Evolutionary conservation across 2,113 vertebrate genomes (phyloP), one percentile per base, ranked within the genome.

Genomic region (Drymodes brunneopygia): DNA sequence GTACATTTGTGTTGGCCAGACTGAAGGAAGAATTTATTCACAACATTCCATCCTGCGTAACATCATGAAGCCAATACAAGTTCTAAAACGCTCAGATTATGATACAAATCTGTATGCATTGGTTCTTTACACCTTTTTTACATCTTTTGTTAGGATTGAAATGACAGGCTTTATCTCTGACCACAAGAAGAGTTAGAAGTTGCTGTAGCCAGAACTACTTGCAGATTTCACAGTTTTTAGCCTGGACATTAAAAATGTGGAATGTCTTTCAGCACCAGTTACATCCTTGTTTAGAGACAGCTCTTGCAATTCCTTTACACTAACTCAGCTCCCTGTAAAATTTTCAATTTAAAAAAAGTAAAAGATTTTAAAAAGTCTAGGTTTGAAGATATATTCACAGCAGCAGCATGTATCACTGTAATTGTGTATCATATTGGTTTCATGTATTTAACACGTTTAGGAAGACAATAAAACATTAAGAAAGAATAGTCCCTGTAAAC

Each of bases 1-100:
- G 85, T 90, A 90, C 64, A 66, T 82, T 95, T 92, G 51, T 90
- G 64, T 83, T 96, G 93, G 92, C 92, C 81, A 90, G 88, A 78
- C 47, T 83, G 62, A 50, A 66, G 87, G 84, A 93, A 86, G 74
- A 91, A 86, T 77, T 95, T 94, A 91, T 82, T 95, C 90, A 92
- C 67, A 95, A 70, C 74, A 62, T 94, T 94, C 87, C 51, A 12
- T 44, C 84, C 90, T 51, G 90, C 2, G 2, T 48, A 64, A 74
- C 2, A 0, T 44, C 0, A 0, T 27, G 71, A 82, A 84, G 51
- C 51, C 7, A 12, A 66, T 12, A 31, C 1, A 9, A 86, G 29
- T 51, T 86, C 58, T 44, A n/a, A 29, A 77, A 50, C 20, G 65
- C 45, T 88, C n/a, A n/a, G n/a, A n/a, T n/a, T n/a, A 14, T 40